Evolutionary conservation across 2,113 vertebrate species (phyloP), one percentile per base, ranked within the genome.

Genomic region (Abramis brama): DNA sequence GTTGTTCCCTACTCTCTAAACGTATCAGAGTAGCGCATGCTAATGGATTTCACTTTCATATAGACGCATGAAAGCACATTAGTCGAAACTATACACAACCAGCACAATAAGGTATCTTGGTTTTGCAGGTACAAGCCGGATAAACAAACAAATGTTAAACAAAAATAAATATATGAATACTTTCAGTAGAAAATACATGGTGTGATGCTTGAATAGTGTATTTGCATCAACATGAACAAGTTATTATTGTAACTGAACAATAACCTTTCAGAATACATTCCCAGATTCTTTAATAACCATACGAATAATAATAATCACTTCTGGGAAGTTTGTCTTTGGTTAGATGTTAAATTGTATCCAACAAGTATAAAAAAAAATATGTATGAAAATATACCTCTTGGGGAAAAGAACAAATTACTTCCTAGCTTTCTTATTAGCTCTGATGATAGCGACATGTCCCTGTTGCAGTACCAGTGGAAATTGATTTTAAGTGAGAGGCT

Each of bases 331-430:
- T 62, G n/a, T 79, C 6, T 9, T 33, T n/a, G 79, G 59, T 64
- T 62, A 81, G n/a, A 62, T 66, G 59, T 66, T 81, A 81, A 81
- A 47, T 25, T 25, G 36, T 62, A n/a, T 64, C 59, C 5, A 62
- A 62, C 57, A 79, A 39, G 21, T 43, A 13, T n/a, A 23, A 9
- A 33, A 39, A n/a, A 21, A 39, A 59, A 57, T 5, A 80, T 52
- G n/a, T 17, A 76, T 76, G 75, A 77, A 27, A 77, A 77, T 77
- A 81, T 62, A 5, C 23, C 79, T 81, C 59, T 62, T 43, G 30
- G 15, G 78, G 17, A 43, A 81, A 62, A 80, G 13, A 80, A 60
- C 59, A 87, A 89, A 91, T 89, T 11, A 78, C 89, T 87, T 86
- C 30, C 59, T 73, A 47, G 50, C 66, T 79, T 85, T 89, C 59